Conservation (phyloP, 2,797 vertebrate species). For the Propithecus deckenii region DNA sequence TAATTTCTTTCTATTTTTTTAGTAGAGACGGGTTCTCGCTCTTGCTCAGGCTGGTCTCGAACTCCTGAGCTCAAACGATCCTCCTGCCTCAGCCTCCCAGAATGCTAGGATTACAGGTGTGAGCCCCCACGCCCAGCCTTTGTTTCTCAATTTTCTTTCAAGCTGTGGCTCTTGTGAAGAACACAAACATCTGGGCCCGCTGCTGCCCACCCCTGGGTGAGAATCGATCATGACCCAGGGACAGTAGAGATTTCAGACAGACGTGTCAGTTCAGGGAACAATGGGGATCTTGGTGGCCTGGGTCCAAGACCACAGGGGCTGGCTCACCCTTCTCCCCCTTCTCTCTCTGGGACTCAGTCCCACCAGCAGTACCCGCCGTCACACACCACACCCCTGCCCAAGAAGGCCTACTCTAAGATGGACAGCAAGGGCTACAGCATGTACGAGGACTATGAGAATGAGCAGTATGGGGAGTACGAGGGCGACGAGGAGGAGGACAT, state of each 20-base stretch:
- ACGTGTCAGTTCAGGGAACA: neutral
- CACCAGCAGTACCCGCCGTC: slow-evolving; percentile 89
- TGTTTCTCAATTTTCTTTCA: neutral
- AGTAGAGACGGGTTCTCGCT: too few relatives aligned
- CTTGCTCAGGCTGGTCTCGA: too few relatives aligned
- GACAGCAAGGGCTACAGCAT: slow-evolving; percentile 91
- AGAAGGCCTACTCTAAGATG: slow-evolving; percentile 93
- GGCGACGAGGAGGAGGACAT: slow-evolving; percentile 92
- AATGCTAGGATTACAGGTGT: too few relatives aligned
- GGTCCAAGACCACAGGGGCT: neutral
- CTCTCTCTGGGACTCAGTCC: slow-evolving; percentile 79
- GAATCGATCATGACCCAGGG: neutral
- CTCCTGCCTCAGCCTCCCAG: too few relatives aligned
- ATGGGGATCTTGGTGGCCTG: neutral
- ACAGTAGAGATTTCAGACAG: neutral
- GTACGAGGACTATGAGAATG: slow-evolving; percentile 94
- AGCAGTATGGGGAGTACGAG: slow-evolving; percentile 90
- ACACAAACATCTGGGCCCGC: neutral
- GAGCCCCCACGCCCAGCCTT: too few relatives aligned
- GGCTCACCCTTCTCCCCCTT: neutral
- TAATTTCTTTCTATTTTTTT: too few relatives aligned
- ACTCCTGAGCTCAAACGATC: too few relatives aligned
- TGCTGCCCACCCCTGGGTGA: neutral
- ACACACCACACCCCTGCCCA: slow-evolving; percentile 80
- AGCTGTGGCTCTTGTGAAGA: neutral